Base-by-base conservation (phyloP, 1,140 invertebrate species). In the Eufriesea mexicana region DNA sequence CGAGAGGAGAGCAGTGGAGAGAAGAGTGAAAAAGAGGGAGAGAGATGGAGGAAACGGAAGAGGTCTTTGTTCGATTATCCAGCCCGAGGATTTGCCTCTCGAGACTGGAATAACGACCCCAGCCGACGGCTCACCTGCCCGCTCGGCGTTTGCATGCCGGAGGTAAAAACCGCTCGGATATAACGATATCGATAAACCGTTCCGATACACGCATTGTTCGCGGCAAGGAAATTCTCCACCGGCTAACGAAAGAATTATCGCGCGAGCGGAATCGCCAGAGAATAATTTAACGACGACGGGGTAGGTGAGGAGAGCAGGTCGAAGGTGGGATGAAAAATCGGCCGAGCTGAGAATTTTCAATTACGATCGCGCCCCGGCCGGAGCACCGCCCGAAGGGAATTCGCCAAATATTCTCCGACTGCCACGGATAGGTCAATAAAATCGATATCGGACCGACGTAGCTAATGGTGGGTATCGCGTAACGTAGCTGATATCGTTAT, bases 401-500 rank as follows among this genome's bases (percentile, higher is more conserved):
- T 59, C 77, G 23, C 57, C 79, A 71, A 85, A 76, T 57, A 83
- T 80, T 85, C 75, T 81, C 77, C 61, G 14, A 49, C 45, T 42
- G 45, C 54, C 16, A 25, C 49, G 10, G 42, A 28, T 49, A 51
- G 77, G 64, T 86, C 73, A 75, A 86, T 78, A 74, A 64, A 84
- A 89, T 89, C 87, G 86, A 89, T 89, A 88, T 75, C 57, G 55
- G 57, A 47, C n/a, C 79, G 66, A 76, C 71, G 54, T 66, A 51
- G 77, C 76, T 86, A 88, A 89, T 84, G 77, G 73, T 62, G 81
- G 84, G 84, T 88, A 86, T 88, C 87, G 86, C 77, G 74, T 81
- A 88, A 89, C 84, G 59, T 57, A 16, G 42, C 68, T 85, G 84
- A 86, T 88, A 85, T 89, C 87, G 84, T 89, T 86, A 89, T 88